Conservation (phyloP, 1,140 invertebrate species). For the Hylyphantes graminicola region DNA sequence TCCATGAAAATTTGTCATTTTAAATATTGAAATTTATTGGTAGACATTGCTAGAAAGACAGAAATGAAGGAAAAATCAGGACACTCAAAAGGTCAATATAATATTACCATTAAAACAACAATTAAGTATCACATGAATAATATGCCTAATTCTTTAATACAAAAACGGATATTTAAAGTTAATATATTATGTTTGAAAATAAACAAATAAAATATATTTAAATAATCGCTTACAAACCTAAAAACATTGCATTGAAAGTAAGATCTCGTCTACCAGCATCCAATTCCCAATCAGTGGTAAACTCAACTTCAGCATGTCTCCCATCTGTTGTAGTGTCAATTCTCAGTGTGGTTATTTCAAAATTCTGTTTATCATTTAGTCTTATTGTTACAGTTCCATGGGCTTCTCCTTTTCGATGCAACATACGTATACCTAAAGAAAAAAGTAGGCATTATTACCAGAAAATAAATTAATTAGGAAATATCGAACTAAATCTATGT, state of each 20-base stretch:
- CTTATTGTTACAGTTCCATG: slow-evolving; percentile 98
- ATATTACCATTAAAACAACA: too few relatives aligned
- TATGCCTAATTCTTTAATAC: too few relatives aligned
- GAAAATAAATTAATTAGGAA: too few relatives aligned
- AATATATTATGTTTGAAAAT: not conserved
- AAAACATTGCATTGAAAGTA: slow-evolving; percentile 99
- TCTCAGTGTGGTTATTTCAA: slow-evolving; percentile 89
- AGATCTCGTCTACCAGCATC: slow-evolving; percentile 96
- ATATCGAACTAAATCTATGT: not conserved
- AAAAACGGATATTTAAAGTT: not conserved
- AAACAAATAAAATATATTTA: not conserved
- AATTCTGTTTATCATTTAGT: slow-evolving; percentile 95
- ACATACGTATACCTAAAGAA: slow-evolving; percentile 75
- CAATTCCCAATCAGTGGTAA: slow-evolving; percentile 63
- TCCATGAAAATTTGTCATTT: too few relatives aligned
- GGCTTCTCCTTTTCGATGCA: slow-evolving; percentile 93
- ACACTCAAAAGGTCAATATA: too few relatives aligned
- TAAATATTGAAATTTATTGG: too few relatives aligned
- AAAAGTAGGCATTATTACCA: not conserved
- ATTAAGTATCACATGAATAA: too few relatives aligned
- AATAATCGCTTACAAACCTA: slow-evolving; percentile 73
- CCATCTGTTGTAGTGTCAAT: slow-evolving; percentile 95
- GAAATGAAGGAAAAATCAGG: too few relatives aligned
- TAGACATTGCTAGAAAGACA: too few relatives aligned
- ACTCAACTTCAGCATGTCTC: slow-evolving; percentile 87